A percentile compares a stretch with the other conserved stretches of the same genome.
Conservation (phyloP, 2,113 vertebrate species). For the Procapra przewalskii region DNA sequence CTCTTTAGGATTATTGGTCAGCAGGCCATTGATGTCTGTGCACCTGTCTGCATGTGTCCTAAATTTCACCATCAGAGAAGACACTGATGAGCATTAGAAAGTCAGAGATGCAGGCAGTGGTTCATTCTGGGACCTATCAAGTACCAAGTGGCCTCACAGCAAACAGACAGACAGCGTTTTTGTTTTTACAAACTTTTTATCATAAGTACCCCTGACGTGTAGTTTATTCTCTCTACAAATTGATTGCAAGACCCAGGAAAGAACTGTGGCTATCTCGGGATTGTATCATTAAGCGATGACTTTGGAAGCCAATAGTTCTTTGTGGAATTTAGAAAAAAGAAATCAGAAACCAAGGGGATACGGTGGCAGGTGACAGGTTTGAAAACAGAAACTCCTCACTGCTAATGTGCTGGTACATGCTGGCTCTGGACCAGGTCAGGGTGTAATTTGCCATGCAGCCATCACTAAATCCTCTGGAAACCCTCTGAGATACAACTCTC, state of each 20-base stretch:
- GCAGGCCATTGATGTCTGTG: background rate
- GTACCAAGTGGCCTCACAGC: conserved; percentile 49
- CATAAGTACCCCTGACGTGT: conserved; percentile 56
- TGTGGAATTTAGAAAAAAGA: conserved; percentile 58
- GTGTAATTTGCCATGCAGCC: fast-evolving
- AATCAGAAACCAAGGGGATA: background rate
- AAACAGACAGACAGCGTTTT: conserved; percentile 52
- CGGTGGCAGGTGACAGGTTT: background rate
- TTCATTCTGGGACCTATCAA: conserved; percentile 59
- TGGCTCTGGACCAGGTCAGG: background rate
- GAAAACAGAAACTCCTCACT: background rate
- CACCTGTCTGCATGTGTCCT: background rate
- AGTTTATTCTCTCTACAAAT: conserved; percentile 61
- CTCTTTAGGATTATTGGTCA: background rate
- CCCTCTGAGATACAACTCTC: background rate
- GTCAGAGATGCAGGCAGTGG: conserved; percentile 57
- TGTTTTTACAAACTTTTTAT: conserved; percentile 31
- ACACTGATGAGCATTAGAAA: conserved; percentile 37
- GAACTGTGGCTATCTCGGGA: conserved; percentile 23
- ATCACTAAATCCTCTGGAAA: background rate
- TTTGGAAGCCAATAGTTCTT: conserved; percentile 55
- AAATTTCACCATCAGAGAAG: background rate
- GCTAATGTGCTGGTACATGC: background rate
- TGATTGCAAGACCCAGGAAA: conserved; percentile 42
- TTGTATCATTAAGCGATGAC: conserved; percentile 55